Base-by-base conservation (phyloP, 1,140 invertebrate genomes). In the Aphidius gifuensis region DNA sequence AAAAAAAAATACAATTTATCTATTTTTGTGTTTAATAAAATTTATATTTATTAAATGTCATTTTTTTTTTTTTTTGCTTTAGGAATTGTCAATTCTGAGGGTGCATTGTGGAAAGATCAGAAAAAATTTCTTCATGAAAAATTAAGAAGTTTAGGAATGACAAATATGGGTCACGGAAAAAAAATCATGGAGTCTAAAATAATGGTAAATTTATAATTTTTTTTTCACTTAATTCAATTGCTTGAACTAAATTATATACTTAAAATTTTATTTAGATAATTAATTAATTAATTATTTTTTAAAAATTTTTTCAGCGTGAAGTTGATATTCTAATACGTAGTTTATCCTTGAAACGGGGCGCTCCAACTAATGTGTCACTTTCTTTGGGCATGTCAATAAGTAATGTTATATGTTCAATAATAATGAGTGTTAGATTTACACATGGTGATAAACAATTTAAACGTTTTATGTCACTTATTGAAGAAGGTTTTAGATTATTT, bases 81-180 rank as follows among this genome's bases (percentile, higher is more conserved):
- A 96, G 95, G 95, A 69, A 89, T 97, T 64, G 88, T 97, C 68
- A 96, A 96, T 76, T 90, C 91, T 60, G 91, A 93, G 65, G 96
- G 95, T 55, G 86, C 88, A 61, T 80, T 96, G 68, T 98, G 95
- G 95, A 92, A 94, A 75, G 91, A 92, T 66, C 93, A 97, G 75
- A 83, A 96, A 58, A 86, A 89, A 64, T 98, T 97, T 81, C 83
- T 97, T 9, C 92, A 97, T 69, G 89, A 92, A 64, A 89, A 92
- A 60, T 83, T 98, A 3, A 83, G 94, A 42, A 87, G 90, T 68
- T 94, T 98, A 67, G 96, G 96, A 9, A 93, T 95, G 88, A 93
- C 91, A 60, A 88, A 89, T 72, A 85, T 90, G 77, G 90, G 89
- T 42, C 84, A 84, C 50, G 90, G 91, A 40, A 90, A 90, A 70